phyloP scores from a whole-genome alignment of 2,113 vertebrate species.

The Heloderma charlesbogerti region DNA sequence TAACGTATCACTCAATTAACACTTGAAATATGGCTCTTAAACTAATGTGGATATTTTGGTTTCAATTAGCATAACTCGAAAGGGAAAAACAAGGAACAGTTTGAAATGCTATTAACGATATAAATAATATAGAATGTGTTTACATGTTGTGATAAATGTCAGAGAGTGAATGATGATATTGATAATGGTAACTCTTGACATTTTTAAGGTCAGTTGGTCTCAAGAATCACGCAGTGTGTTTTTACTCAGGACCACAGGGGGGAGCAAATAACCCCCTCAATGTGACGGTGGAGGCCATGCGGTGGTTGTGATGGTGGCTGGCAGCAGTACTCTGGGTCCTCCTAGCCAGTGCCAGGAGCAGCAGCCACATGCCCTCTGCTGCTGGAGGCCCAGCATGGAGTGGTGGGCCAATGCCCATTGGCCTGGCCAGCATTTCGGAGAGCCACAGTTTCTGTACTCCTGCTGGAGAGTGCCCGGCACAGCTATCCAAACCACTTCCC shows the following conservation, averaged over 20 bases:
- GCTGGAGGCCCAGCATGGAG: no score
- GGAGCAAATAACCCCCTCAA: no score
- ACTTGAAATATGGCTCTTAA: background rate
- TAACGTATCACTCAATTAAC: background rate
- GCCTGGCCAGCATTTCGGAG: no score
- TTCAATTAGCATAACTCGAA: background rate
- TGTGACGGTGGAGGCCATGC: no score
- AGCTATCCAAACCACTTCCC: no score
- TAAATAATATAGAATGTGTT: background rate
- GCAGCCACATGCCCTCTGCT: no score
- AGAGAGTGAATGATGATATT: background rate
- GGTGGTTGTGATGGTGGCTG: no score
- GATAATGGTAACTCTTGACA: background rate
- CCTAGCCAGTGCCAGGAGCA: no score
- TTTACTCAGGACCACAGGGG: background rate
- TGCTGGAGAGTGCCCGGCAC: no score
- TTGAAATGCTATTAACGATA: background rate
- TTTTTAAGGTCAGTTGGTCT: background rate
- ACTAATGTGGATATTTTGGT: background rate
- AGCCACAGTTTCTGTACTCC: no score
- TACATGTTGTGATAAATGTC: background rate
- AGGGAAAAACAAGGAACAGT: background rate
- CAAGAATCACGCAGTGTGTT: background rate
- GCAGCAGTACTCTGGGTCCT: no score
- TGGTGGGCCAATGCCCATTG: no score